Conservation (phyloP, 2,888 invertebrate species). For the Cordylochernes scorpioides region DNA sequence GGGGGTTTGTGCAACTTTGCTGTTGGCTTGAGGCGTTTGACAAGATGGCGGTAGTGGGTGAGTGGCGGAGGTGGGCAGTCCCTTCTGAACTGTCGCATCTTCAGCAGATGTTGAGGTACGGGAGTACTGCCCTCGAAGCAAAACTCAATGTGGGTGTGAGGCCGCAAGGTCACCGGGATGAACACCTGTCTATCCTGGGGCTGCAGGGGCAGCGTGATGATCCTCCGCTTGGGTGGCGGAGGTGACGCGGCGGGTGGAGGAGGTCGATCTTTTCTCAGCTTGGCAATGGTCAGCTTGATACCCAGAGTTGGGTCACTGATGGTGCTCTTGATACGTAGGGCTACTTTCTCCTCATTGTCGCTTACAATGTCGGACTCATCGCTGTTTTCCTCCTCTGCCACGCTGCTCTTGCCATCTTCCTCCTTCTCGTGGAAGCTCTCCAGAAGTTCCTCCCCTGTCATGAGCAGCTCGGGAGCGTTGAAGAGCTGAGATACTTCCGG, state of each 20-base stretch:
- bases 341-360: conserved; percentile 11
- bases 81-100: background rate
- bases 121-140: conserved; percentile 10
- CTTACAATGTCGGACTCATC: conserved; percentile 14
- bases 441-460: conserved; percentile 18
- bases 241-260: background rate
- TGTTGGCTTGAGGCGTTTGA: no score
- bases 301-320: conserved; percentile 20
- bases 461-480: conserved; percentile 13
- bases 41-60: no score
- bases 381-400: conserved; percentile 11
- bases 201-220: background rate
- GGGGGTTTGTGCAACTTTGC: no score
- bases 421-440: conserved; percentile 13
- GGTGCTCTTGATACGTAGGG: conserved; percentile 17
- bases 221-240: background rate
- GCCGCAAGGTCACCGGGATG: conserved; percentile 1
- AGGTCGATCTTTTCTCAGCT: conserved; percentile 5
- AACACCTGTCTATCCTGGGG: conserved; percentile 2
- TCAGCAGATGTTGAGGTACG: conserved; percentile 4
- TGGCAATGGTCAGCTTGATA: conserved; percentile 21
- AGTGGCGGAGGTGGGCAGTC: no score
- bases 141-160: conserved; percentile 5
- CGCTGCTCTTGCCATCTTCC: conserved; percentile 14
- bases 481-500: conserved; percentile 16